Conservation (phyloP, 1,140 invertebrate species). For the Nylanderia fulva region DNA sequence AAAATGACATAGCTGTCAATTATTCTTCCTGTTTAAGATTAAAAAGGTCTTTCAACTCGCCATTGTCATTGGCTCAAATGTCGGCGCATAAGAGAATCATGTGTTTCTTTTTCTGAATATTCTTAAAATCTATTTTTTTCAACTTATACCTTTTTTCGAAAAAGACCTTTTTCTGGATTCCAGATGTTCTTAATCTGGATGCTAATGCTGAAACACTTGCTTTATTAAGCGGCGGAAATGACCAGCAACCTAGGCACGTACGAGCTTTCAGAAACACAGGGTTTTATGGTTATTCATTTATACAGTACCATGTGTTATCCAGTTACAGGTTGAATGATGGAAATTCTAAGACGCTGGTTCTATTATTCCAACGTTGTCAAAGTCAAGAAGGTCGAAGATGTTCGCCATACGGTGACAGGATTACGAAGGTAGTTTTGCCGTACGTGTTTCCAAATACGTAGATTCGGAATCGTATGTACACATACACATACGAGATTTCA, state of each 20-base stretch:
- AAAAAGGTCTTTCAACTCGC: too few species aligned
- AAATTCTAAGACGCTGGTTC: too few species aligned
- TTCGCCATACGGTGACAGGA: conserved; percentile 64
- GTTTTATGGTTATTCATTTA: conserved; percentile 37
- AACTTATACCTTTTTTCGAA: too few species aligned
- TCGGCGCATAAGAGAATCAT: too few species aligned
- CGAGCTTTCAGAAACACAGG: not conserved
- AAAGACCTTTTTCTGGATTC: not conserved
- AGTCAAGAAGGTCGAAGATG: too few species aligned
- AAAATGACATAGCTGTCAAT: not conserved
- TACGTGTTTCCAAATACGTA: too few species aligned
- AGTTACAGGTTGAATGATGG: conserved; percentile 68
- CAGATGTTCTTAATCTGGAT: too few species aligned
- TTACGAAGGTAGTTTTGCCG: conserved; percentile 46
- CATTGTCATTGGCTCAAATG: too few species aligned
- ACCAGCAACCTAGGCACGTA: conserved; percentile 39
- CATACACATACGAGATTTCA: conserved; percentile 64
- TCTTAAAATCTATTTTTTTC: too few species aligned
- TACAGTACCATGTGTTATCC: conserved; percentile 66
- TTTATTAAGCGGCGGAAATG: not conserved
- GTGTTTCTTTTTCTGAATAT: not conserved
- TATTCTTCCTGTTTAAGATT: too few species aligned
- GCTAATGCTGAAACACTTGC: not conserved
- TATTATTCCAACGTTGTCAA: too few species aligned
- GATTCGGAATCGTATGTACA: too few species aligned